A percentile compares a stretch with the other conserved stretches of the same genome.
Conservation (phyloP, 2,113 vertebrate genomes). For the Cyphomyrus discorhynchus region DNA sequence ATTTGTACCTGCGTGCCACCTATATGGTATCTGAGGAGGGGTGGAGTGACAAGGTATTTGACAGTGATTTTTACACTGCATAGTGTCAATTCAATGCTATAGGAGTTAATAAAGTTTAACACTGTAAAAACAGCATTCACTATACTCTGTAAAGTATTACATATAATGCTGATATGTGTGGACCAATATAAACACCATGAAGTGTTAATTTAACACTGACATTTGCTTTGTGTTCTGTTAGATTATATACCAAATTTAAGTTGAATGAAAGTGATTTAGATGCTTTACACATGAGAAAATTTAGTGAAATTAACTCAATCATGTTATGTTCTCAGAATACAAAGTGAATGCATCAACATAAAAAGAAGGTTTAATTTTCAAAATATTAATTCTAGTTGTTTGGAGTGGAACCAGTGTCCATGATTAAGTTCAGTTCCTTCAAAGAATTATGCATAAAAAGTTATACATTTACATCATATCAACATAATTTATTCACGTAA, state of each 20-base stretch:
- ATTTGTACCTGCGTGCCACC: not conserved
- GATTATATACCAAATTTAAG: too few species aligned
- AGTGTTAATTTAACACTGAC: too few species aligned
- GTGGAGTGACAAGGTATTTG: not conserved
- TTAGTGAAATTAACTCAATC: not conserved
- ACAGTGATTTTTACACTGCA: not conserved
- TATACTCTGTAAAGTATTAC: too few species aligned
- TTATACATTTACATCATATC: not conserved
- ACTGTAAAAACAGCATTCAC: too few species aligned
- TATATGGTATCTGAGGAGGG: not conserved
- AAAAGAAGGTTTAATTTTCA: not conserved
- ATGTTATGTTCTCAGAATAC: too few species aligned
- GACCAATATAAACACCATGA: too few species aligned
- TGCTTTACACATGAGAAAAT: too few species aligned
- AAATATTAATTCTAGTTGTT: not conserved
- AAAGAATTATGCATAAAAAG: not conserved
- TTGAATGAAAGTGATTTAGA: too few species aligned
- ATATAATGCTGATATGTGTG: too few species aligned
- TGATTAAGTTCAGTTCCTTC: not conserved
- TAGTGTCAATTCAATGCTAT: not conserved
- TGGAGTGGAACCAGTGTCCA: not conserved
- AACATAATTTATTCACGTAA: not conserved
- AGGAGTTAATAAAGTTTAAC: not conserved
- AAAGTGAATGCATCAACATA: too few species aligned
- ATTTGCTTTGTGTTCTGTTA: too few species aligned